Evolutionary conservation across 2,888 invertebrate species (phyloP).

Genomic region (Ernsta delagoae): DNA sequence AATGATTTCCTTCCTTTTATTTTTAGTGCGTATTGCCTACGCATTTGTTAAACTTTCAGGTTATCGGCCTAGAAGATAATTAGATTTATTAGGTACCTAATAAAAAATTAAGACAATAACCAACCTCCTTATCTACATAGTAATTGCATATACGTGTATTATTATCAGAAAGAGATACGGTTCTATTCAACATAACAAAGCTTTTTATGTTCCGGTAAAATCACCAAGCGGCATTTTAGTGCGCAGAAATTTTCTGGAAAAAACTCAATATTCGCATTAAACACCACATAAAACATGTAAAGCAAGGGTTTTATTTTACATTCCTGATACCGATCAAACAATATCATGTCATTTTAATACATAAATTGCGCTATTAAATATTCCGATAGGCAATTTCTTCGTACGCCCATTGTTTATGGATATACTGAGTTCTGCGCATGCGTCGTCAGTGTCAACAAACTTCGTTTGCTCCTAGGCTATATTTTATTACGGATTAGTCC

Average conservation of each 20-base stretch:
- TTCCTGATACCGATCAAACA: not conserved
- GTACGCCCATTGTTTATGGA: constrained; percentile 73
- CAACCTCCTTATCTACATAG: no score
- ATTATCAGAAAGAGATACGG: no score
- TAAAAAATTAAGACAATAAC: not conserved
- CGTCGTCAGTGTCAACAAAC: constrained; percentile 76
- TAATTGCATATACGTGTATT: no score
- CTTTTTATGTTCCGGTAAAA: not conserved
- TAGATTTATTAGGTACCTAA: no score
- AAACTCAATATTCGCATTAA: not conserved
- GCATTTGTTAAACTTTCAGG: no score
- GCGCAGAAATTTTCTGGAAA: not conserved
- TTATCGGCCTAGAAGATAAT: no score
- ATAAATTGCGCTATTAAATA: constrained; percentile 37
- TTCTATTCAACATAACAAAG: no score
- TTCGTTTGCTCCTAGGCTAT: constrained; percentile 42
- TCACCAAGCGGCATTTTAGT: not conserved
- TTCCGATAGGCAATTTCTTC: constrained; percentile 52
- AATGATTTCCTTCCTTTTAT: no score
- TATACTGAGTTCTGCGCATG: constrained; percentile 72
- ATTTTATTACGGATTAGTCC: constrained; percentile 33
- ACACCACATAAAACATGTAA: not conserved
- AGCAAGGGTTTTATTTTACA: not conserved
- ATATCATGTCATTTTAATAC: constrained; percentile 28
- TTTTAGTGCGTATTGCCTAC: no score